A percentile compares a stretch with the other conserved stretches of the same genome.
phyloP scores from a whole-genome alignment of 2,113 vertebrate species.

The Saimiri boliviensis region DNA sequence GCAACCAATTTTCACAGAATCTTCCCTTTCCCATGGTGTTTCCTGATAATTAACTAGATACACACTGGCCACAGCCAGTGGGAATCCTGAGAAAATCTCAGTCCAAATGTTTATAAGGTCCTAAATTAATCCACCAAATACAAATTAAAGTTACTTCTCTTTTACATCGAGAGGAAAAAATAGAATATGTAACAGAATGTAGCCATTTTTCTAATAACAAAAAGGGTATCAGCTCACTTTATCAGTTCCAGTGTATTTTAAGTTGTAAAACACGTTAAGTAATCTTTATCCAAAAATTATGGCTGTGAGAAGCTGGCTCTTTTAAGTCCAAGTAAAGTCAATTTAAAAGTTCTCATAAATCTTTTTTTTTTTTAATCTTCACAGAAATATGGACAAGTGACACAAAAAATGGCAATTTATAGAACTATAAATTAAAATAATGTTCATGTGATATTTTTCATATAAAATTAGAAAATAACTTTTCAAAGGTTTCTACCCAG shows the following conservation, averaged over 20 bases:
- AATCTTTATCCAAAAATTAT: slow-evolving; percentile 6
- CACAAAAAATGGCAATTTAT: background rate
- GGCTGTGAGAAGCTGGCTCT: background rate
- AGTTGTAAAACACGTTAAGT: slow-evolving; percentile 29
- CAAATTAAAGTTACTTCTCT: slow-evolving; percentile 11
- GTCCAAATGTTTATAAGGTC: background rate
- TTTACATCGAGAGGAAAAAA: slow-evolving; percentile 16
- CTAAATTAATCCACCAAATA: slow-evolving; percentile 31
- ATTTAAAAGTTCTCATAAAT: slow-evolving; percentile 11
- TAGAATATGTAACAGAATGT: background rate
- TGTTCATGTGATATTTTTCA: background rate
- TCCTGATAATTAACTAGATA: background rate
- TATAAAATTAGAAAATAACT: background rate
- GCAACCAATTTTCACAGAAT: background rate
- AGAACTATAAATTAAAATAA: slow-evolving; percentile 21
- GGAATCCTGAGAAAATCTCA: slow-evolving; percentile 2
- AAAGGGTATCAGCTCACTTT: background rate
- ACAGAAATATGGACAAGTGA: background rate
- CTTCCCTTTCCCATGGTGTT: background rate
- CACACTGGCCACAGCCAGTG: background rate
- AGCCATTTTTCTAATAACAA: background rate
- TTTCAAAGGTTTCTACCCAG: background rate
- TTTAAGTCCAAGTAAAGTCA: slow-evolving; percentile 36
- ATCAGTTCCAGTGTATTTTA: slow-evolving; percentile 25
- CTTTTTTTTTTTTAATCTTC: too few relatives aligned